Evolutionary conservation across 2,888 invertebrate genomes (phyloP).

Genomic region (Tetragonula carbonaria): DNA sequence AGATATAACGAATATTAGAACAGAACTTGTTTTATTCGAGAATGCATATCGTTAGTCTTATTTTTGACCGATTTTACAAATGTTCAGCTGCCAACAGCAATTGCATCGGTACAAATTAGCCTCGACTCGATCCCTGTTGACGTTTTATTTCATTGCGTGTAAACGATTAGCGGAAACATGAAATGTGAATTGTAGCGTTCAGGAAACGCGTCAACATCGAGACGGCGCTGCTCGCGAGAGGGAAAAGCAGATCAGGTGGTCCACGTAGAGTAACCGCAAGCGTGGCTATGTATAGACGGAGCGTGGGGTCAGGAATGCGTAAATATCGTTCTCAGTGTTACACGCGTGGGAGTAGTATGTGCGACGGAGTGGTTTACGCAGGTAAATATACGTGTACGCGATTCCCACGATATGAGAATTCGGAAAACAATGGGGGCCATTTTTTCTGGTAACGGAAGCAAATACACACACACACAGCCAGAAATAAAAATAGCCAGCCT

Average conservation of each 20-base stretch:
- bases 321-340: constrained; percentile 78
- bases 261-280: constrained; percentile 67
- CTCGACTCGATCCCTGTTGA: background rate
- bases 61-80: background rate
- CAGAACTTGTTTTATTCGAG: background rate
- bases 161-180: constrained; percentile 7
- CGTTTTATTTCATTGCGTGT: constrained; percentile 5
- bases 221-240: constrained; percentile 37
- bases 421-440: constrained; percentile 27
- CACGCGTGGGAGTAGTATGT: constrained; percentile 72
- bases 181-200: constrained; percentile 9
- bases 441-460: background rate
- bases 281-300: constrained; percentile 79
- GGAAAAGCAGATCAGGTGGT: constrained; percentile 76
- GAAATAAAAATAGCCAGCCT: constrained; percentile 40
- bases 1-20: background rate
- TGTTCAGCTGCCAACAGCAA: background rate
- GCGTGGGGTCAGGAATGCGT: constrained; percentile 82
- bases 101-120: background rate
- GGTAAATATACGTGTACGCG: constrained; percentile 67
- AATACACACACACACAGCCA: background rate
- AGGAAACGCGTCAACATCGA: constrained; percentile 31
- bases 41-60: background rate
- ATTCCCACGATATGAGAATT: constrained; percentile 30
- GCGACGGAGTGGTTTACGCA: constrained; percentile 68